These are phyloP conservation scores for Egretta garzetta DNA, from an alignment of 2,113 vertebrate species.

Conservation along the genomic window DNA sequence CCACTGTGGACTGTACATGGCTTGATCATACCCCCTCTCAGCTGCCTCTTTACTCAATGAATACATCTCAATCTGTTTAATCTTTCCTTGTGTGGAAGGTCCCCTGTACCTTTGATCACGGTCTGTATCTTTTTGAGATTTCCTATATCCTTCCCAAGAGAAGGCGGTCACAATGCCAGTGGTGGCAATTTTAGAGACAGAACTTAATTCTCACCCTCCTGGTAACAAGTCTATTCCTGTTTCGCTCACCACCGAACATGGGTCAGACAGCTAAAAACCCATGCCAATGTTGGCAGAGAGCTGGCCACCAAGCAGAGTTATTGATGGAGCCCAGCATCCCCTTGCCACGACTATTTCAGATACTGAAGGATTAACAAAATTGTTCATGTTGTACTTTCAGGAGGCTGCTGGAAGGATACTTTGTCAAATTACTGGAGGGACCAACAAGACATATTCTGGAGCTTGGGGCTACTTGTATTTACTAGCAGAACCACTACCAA, in stretches of 20 bases:
- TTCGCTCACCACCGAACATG: background rate
- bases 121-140: background rate
- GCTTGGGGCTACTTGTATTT: constrained; percentile 34
- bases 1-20: background rate
- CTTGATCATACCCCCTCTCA: background rate
- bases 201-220: background rate
- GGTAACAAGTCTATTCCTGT: background rate
- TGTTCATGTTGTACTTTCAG: background rate
- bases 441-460: background rate
- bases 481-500: background rate
- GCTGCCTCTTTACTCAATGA: background rate
- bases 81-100: background rate
- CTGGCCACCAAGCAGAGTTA: background rate
- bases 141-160: background rate
- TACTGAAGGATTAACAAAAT: background rate
- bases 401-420: background rate
- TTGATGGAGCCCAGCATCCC: background rate
- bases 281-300: fast-evolving
- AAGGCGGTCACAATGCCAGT: background rate
- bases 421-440: constrained; percentile 25
- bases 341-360: background rate
- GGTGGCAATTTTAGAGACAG: background rate
- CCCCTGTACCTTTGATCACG: background rate
- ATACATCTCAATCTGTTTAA: background rate
- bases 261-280: background rate